Conservation (phyloP, 2,888 invertebrate species). For the Dicroscelio sp. region DNA sequence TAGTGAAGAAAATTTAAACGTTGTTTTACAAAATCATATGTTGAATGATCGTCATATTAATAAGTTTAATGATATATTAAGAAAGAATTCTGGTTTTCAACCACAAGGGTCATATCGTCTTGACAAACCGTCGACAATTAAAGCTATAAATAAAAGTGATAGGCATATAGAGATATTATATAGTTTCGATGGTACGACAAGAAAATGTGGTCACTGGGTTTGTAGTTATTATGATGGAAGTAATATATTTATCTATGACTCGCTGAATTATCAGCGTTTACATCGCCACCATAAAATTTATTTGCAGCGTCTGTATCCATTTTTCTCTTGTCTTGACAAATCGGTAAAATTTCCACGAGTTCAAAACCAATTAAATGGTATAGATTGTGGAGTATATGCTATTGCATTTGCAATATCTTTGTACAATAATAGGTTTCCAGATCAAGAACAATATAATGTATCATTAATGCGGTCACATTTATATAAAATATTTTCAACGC, state of each 20-base stretch:
- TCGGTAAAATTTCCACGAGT: background rate
- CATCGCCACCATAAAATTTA: conserved; percentile 4
- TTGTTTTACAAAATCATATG: background rate
- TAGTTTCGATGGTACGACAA: background rate
- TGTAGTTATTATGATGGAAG: conserved; percentile 1
- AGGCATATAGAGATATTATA: background rate
- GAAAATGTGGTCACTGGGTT: conserved; percentile 2
- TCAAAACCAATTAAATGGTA: conserved; percentile 7
- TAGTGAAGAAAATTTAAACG: background rate
- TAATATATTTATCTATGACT: conserved; percentile 1
- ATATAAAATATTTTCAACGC: background rate
- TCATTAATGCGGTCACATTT: background rate
- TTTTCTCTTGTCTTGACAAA: background rate
- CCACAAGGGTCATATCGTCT: background rate
- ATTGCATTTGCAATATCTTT: conserved; percentile 4
- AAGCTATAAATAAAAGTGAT: background rate
- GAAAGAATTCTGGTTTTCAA: background rate
- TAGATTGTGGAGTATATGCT: conserved; percentile 13
- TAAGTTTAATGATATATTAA: background rate
- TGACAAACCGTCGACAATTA: background rate
- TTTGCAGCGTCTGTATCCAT: conserved; percentile 4
- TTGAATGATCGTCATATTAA: background rate
- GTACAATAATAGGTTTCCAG: background rate
- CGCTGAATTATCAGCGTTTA: background rate
- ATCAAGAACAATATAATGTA: background rate